phyloP scores from a whole-genome alignment of 2,888 invertebrate species.

The Pardosa pseudoannulata region DNA sequence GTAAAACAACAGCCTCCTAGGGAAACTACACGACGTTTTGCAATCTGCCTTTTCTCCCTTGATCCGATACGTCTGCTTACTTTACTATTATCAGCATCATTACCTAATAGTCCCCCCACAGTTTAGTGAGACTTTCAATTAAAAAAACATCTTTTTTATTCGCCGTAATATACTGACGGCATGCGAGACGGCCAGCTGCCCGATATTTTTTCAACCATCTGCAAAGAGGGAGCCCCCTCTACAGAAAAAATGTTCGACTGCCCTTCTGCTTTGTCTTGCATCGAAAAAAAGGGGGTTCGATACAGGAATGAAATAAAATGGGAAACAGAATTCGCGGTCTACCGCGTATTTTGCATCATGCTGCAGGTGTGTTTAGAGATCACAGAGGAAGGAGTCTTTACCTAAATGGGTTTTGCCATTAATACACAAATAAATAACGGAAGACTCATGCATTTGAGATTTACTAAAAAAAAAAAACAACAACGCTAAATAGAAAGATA shows the following conservation, averaged over 20 bases:
- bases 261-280: slow-evolving; percentile 48
- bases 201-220: slow-evolving; percentile 52
- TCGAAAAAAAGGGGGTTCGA: slow-evolving; percentile 15
- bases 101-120: slow-evolving; percentile 14
- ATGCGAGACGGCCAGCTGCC: slow-evolving; percentile 52
- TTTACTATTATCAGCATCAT: slow-evolving; percentile 7
- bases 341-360: slow-evolving; percentile 9
- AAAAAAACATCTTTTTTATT: neutral
- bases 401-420: neutral
- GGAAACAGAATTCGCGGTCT: slow-evolving; percentile 1
- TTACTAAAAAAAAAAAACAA: too few relatives aligned
- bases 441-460: too few relatives aligned
- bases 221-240: slow-evolving; percentile 5
- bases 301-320: slow-evolving; percentile 2
- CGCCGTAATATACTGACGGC: slow-evolving; percentile 7
- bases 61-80: neutral
- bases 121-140: slow-evolving; percentile 5
- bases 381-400: neutral
- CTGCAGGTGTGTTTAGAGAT: neutral
- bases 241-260: slow-evolving; percentile 16
- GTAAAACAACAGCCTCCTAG: neutral
- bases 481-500: too few relatives aligned
- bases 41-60: neutral
- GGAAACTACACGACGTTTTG: neutral
- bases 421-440: too few relatives aligned